Conservation (phyloP, 2,113 vertebrate genomes). For the Limnothrissa miodon region DNA sequence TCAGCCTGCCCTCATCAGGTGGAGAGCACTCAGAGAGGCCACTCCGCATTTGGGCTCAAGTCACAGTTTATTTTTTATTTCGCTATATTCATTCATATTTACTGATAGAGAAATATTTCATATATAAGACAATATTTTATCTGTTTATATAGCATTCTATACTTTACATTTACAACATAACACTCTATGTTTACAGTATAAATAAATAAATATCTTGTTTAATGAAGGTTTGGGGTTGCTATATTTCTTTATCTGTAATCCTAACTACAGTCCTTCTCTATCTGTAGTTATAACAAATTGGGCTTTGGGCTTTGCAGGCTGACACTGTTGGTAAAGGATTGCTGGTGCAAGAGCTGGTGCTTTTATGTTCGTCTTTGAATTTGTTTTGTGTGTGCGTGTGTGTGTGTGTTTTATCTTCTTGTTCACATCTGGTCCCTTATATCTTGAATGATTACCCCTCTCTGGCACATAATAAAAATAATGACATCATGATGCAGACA, state of each 20-base stretch:
- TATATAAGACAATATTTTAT: no score
- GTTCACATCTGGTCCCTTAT: conserved; percentile 20
- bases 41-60: conserved; percentile 8
- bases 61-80: neutral
- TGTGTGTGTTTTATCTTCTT: conserved; percentile 2
- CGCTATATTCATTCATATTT: neutral
- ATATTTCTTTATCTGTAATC: neutral
- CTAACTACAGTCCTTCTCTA: neutral
- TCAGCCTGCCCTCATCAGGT: conserved; percentile 77
- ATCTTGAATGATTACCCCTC: conserved; percentile 13
- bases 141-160: no score
- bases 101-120: neutral
- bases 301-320: neutral
- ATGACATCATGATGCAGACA: conserved; percentile 15
- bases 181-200: neutral
- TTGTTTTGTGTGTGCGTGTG: neutral
- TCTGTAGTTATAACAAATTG: neutral
- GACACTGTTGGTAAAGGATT: neutral
- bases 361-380: neutral
- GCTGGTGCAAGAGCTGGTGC: neutral
- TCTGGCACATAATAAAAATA: conserved; percentile 11
- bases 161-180: no score
- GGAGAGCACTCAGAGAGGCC: conserved; percentile 56
- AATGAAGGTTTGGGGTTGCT: neutral
- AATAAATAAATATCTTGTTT: neutral